Conservation (phyloP, 2,888 invertebrate genomes). For the Bombyx huttoni region DNA sequence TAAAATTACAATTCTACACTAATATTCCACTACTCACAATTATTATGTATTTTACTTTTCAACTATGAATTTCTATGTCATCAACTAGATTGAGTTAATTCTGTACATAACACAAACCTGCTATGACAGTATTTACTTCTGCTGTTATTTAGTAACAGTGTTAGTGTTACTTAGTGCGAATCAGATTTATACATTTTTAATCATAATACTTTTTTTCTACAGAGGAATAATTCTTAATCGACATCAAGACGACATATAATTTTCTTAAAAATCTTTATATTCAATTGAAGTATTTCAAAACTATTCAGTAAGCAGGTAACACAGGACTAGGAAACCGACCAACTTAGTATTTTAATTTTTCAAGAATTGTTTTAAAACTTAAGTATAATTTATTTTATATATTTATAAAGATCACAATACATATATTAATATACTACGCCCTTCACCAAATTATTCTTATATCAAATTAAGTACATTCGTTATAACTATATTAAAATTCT, state of each 20-base stretch:
- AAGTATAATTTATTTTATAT: conserved; percentile 3
- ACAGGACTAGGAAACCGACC: not conserved
- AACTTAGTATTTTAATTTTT: conserved; percentile 4
- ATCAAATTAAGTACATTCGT: conserved; percentile 11
- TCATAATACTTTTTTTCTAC: no score
- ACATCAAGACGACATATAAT: no score
- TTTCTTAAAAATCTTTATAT: not conserved
- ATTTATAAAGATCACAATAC: not conserved
- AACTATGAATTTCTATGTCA: not conserved
- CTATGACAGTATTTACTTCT: no score
- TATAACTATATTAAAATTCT: conserved; percentile 14
- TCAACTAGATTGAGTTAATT: no score
- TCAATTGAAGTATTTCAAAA: not conserved
- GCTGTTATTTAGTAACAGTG: no score
- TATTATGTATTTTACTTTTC: not conserved
- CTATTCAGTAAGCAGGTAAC: not conserved
- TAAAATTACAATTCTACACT: not conserved
- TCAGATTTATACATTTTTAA: no score
- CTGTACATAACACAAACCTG: no score
- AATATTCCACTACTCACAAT: not conserved
- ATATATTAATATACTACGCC: conserved; percentile 7
- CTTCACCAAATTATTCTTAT: conserved; percentile 12
- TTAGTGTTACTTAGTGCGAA: no score
- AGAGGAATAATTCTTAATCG: not conserved
- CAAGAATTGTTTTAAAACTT: conserved; percentile 10